These are phyloP conservation scores for Verasper variegatus DNA, from an alignment of 2,113 vertebrate genomes.

Conservation along the genomic window DNA sequence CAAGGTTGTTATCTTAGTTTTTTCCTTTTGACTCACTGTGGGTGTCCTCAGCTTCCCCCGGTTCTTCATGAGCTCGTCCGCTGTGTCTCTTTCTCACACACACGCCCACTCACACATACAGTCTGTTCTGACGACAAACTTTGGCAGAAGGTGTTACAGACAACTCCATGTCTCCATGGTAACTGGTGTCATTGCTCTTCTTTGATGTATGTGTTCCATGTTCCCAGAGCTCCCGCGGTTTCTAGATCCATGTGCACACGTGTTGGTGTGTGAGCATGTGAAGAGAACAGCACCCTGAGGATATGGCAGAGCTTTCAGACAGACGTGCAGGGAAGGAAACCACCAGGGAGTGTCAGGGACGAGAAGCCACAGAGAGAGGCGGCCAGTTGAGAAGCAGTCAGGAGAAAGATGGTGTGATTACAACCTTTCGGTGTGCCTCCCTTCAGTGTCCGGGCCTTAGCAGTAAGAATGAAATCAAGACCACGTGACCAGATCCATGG, in stretches of 20 bases:
- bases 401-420: conserved; percentile 19
- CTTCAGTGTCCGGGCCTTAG: not conserved
- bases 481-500: not conserved
- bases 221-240: conserved; percentile 29
- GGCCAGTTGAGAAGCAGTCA: conserved; percentile 8
- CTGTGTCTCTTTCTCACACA: conserved; percentile 8
- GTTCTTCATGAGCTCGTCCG: conserved; percentile 26
- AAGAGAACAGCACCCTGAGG: conserved; percentile 46
- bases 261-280: conserved; percentile 37
- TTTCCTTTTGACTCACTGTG: conserved; percentile 2
- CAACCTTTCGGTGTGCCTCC: not conserved
- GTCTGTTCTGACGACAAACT: conserved; percentile 45
- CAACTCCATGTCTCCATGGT: conserved; percentile 61
- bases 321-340: conserved; percentile 12
- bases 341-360: conserved; percentile 40
- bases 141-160: conserved; percentile 46
- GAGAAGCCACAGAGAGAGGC: conserved; percentile 25
- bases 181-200: conserved; percentile 50
- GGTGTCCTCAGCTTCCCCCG: conserved; percentile 15
- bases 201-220: conserved; percentile 44
- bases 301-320: conserved; percentile 40
- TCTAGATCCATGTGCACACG: not conserved
- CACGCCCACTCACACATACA: conserved; percentile 7
- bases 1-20: conserved; percentile 22
- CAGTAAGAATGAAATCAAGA: not conserved